A percentile compares a stretch with the other conserved stretches of the same genome.
Evolutionary conservation across 2,113 vertebrate genomes (phyloP).

Genomic region (Falco punctatus): DNA sequence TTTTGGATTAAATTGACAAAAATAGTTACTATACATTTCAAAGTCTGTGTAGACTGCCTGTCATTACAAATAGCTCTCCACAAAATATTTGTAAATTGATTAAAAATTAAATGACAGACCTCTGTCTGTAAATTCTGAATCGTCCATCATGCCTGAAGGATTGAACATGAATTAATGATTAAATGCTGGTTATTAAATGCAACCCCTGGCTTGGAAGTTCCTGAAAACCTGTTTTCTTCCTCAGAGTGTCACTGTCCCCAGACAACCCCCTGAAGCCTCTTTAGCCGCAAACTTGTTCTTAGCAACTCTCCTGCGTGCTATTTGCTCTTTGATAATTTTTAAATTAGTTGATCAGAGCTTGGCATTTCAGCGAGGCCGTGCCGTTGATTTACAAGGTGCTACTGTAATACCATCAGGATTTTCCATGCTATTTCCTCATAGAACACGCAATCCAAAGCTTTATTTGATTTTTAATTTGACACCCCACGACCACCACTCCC

Average conservation of each 20-base stretch:
- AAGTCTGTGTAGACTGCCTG: background rate
- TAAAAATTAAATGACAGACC: background rate
- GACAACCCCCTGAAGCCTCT: background rate
- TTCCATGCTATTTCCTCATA: background rate
- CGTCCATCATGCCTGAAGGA: rapidly evolving
- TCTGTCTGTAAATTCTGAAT: background rate
- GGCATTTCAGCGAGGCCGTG: background rate
- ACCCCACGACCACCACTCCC: no score
- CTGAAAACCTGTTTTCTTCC: background rate
- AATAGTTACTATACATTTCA: background rate
- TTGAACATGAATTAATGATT: background rate
- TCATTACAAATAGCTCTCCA: background rate
- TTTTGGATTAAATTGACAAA: background rate
- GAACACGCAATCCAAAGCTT: background rate
- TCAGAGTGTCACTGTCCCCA: rapidly evolving
- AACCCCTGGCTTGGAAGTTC: background rate
- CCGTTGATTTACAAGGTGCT: background rate
- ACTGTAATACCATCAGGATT: background rate
- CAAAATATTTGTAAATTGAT: background rate
- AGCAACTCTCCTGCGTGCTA: background rate
- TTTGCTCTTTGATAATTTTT: background rate
- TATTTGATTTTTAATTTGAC: background rate
- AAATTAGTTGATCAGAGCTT: background rate
- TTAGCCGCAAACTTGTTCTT: background rate
- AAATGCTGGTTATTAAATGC: background rate